phyloP scores from a whole-genome alignment of 2,113 vertebrate genomes.

The Corythaeola cristata region DNA sequence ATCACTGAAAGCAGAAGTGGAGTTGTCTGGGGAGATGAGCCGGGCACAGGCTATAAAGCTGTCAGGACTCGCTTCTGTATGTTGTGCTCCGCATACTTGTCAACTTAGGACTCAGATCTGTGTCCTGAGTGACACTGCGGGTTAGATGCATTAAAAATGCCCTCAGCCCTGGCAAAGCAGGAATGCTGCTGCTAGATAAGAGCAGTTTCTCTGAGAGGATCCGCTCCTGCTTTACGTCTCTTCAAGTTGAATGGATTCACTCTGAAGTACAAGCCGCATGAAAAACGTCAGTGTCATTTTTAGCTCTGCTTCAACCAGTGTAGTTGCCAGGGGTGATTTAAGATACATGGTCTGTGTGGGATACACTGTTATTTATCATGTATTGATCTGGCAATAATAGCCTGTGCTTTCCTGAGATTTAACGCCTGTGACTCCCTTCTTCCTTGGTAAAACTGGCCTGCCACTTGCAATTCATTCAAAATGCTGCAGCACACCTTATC shows the following conservation, averaged over 20 bases:
- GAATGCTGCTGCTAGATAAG: neutral
- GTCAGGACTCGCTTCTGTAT: neutral
- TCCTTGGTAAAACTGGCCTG: conserved; percentile 4
- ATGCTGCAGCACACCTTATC: neutral
- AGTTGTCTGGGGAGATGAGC: neutral
- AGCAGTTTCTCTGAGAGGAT: neutral
- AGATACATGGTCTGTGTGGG: neutral
- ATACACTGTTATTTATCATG: neutral
- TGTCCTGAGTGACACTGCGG: neutral
- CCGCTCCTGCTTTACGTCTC: neutral
- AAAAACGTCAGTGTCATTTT: conserved; percentile 12
- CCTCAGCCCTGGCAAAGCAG: neutral
- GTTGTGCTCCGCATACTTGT: neutral
- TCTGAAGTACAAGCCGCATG: neutral
- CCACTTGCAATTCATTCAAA: neutral
- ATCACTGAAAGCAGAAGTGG: neutral
- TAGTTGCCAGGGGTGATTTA: neutral
- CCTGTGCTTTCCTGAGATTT: neutral
- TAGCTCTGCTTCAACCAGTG: neutral
- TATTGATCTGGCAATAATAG: conserved; percentile 21
- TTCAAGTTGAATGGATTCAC: neutral
- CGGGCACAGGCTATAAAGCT: neutral
- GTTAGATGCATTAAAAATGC: neutral
- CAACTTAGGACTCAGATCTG: neutral
- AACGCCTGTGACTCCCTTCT: neutral